Percentiles rank a stretch among this genome's conserved stretches.
Conservation (phyloP, 2,888 invertebrate species). For the Cistogaster globosa region DNA sequence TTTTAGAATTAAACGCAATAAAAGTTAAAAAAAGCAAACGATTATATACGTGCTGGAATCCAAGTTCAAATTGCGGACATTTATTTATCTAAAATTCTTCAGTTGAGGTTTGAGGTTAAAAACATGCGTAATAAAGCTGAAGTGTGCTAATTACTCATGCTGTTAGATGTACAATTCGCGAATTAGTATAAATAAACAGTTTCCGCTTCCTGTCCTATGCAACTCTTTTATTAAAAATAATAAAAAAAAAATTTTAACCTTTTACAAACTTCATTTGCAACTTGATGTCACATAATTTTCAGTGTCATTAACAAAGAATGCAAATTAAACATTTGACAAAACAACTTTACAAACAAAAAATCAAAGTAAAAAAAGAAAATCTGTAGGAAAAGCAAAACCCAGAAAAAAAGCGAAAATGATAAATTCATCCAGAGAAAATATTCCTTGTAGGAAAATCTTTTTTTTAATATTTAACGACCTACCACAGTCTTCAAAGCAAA, state of each 20-base stretch:
- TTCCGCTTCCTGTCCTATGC: no score
- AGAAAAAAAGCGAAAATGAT: not conserved
- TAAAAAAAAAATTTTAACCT: not conserved
- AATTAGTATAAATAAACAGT: no score
- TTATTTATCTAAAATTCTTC: no score
- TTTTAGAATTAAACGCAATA: no score
- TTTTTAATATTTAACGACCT: constrained; percentile 51
- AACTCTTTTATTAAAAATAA: not conserved
- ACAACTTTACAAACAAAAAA: constrained; percentile 22
- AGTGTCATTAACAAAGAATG: constrained; percentile 46
- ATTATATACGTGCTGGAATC: no score
- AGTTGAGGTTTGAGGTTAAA: not conserved
- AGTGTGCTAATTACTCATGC: not conserved
- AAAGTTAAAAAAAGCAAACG: no score
- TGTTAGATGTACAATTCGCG: not conserved
- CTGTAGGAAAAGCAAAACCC: constrained; percentile 3
- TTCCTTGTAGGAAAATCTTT: not conserved
- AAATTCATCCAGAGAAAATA: constrained; percentile 31
- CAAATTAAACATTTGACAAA: constrained; percentile 11
- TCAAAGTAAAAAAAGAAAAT: constrained; percentile 21
- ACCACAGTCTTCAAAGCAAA: constrained; percentile 34
- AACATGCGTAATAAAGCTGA: not conserved
- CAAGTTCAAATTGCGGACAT: no score
- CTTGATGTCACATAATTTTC: constrained; percentile 39
- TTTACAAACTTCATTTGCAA: constrained; percentile 13